These are phyloP conservation scores for Fistularia tabacaria DNA, from an alignment of 2,797 vertebrate species.

Conservation along the genomic window DNA sequence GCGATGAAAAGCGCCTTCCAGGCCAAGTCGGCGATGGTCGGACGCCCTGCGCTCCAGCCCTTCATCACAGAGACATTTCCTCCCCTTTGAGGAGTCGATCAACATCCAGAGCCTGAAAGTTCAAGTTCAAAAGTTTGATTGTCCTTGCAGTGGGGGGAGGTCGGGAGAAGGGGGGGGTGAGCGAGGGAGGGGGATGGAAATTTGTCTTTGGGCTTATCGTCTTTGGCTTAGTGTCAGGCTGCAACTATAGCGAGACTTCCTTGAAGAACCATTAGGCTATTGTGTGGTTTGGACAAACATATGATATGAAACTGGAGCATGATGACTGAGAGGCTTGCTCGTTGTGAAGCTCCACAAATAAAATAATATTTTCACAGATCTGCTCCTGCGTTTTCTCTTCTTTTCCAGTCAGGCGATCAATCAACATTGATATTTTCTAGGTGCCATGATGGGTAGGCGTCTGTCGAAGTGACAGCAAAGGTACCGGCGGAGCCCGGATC, in stretches of 20 bases:
- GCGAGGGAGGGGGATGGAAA: slow-evolving; percentile 51
- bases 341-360: slow-evolving; percentile 75
- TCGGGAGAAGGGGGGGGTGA: no score
- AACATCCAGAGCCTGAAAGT: slow-evolving; percentile 44
- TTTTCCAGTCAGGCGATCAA: slow-evolving; percentile 59
- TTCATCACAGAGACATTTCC: slow-evolving; percentile 60
- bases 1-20: slow-evolving; percentile 70
- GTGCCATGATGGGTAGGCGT: slow-evolving; percentile 9
- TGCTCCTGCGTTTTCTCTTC: slow-evolving; percentile 68
- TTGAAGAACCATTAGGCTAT: slow-evolving; percentile 66
- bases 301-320: slow-evolving; percentile 76
- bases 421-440: slow-evolving; percentile 45
- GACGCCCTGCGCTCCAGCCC: slow-evolving; percentile 55
- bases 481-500: slow-evolving; percentile 2
- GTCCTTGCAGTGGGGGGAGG: slow-evolving; percentile 26
- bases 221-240: slow-evolving; percentile 64
- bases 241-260: slow-evolving; percentile 64
- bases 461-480: slow-evolving; percentile 3
- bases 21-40: slow-evolving; percentile 58
- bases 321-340: slow-evolving; percentile 73
- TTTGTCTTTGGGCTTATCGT: slow-evolving; percentile 65
- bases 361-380: slow-evolving; percentile 84
- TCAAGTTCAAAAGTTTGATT: slow-evolving; percentile 61
- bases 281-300: slow-evolving; percentile 79
- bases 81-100: slow-evolving; percentile 47